Base-by-base conservation (phyloP, 2,797 vertebrate species). In the Oreonectes daqikongensis region DNA sequence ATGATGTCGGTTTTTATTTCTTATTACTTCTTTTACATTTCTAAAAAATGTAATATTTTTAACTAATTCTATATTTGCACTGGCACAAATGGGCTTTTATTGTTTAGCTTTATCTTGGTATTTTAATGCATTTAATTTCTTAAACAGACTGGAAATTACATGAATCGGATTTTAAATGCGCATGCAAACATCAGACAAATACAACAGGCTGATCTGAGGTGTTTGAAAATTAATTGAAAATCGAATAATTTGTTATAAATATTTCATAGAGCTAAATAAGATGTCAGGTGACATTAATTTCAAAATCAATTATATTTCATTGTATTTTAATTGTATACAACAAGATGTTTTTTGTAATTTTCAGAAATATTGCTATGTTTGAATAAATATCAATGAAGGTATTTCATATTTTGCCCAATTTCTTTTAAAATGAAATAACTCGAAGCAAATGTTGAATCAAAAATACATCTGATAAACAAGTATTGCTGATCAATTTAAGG, bases 231-330 rank as follows among this genome's bases (percentile, higher is more conserved):
- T 3, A 48, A 48, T 22, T 24, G 11, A 38, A 73, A 18, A 53
- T 55, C 48, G 60, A 74, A 53, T 42, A 53, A 65, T 28, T 52
- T 63, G 20, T 38, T 48, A 50, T 69, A 1, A 69, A 22, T 40
- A 35, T 24, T 2, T 24, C 8, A 14, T 17, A 69, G 35, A 35
- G 28, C n/a, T 2, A 63, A 0, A 38, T 8, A 35, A n/a, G 44
- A 32, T 32, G 20, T 1, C 15, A 61, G 8, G 14, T 35, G 14
- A 12, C 4, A 18, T 50, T 14, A 2, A 26, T 26, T 14, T 32
- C 18, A 30, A 38, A 72, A 11, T 53, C 10, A 26, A 65, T 42
- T 42, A 1, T 15, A 42, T 1, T 42, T 42, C 3, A 12, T 42
- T 42, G 40, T 14, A 42, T 42, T 42, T 42, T 42, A 3, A 15